Evolutionary conservation across 2,888 invertebrate genomes (phyloP).

Genomic region (Diogma glabrata): DNA sequence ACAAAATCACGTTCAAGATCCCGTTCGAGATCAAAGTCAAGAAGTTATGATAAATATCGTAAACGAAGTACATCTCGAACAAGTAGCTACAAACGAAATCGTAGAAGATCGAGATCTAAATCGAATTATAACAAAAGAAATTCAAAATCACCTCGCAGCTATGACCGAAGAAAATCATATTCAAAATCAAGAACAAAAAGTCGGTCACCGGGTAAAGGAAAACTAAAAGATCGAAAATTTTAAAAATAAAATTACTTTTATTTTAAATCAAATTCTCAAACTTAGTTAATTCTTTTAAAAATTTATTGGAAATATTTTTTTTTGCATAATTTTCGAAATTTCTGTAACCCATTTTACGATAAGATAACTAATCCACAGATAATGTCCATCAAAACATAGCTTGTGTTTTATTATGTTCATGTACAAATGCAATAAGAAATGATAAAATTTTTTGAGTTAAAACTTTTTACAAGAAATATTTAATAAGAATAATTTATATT

Average conservation of each 20-base stretch:
- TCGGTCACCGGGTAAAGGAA: slow-evolving; percentile 9
- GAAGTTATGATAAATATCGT: slow-evolving; percentile 4
- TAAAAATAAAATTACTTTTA: slow-evolving; percentile 1
- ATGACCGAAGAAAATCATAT: slow-evolving; percentile 18
- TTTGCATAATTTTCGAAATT: too few species aligned
- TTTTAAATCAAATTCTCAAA: too few species aligned
- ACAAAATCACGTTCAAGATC: slow-evolving; percentile 20
- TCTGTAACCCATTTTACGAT: too few species aligned
- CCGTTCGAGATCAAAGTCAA: slow-evolving; percentile 19
- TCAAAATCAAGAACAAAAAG: slow-evolving; percentile 5
- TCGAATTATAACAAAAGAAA: slow-evolving; percentile 14
- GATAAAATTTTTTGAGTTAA: too few species aligned
- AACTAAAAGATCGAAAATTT: slow-evolving; percentile 8
- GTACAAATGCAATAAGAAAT: too few species aligned
- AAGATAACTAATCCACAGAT: too few species aligned
- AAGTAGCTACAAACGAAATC: not conserved
- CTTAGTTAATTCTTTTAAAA: too few species aligned
- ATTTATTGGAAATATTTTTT: too few species aligned
- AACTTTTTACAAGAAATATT: too few species aligned
- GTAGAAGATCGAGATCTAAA: slow-evolving; percentile 5
- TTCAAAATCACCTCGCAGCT: slow-evolving; percentile 19
- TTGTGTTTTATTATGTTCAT: too few species aligned
- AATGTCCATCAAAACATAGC: too few species aligned
- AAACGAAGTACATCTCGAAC: slow-evolving; percentile 6
- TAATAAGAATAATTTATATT: too few species aligned